Evolutionary conservation across 2,113 vertebrate species (phyloP).

Genomic region (Catagonus wagneri): DNA sequence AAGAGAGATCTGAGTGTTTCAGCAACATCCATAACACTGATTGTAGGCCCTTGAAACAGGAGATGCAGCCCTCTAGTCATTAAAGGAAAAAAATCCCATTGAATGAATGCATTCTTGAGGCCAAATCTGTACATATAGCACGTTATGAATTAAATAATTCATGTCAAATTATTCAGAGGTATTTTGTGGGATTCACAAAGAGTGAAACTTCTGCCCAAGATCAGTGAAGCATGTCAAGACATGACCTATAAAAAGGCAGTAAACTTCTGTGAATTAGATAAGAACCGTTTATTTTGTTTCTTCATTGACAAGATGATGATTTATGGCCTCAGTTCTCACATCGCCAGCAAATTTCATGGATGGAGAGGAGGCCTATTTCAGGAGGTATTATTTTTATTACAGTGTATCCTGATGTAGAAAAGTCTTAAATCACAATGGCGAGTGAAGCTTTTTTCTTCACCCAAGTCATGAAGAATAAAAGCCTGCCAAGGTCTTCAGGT

Average conservation of each 20-base stretch:
- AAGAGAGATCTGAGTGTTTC: neutral
- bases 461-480: neutral
- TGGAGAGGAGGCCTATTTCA: neutral
- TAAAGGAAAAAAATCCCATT: neutral
- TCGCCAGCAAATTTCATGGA: neutral
- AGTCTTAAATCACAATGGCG: neutral
- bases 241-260: neutral
- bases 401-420: neutral
- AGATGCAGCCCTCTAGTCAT: neutral
- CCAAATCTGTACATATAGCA: neutral
- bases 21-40: neutral
- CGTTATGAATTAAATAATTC: neutral
- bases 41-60: neutral
- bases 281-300: neutral
- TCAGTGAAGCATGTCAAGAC: neutral
- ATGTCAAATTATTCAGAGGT: neutral
- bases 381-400: neutral
- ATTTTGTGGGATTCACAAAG: slow-evolving; percentile 27
- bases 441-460: slow-evolving; percentile 18
- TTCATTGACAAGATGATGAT: slow-evolving; percentile 39
- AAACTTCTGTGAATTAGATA: neutral
- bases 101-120: neutral
- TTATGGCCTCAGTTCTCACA: neutral
- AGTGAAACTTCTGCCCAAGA: neutral
- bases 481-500: neutral